Base-by-base conservation (phyloP, 2,888 invertebrate species). In the Coleophora deauratella region DNA sequence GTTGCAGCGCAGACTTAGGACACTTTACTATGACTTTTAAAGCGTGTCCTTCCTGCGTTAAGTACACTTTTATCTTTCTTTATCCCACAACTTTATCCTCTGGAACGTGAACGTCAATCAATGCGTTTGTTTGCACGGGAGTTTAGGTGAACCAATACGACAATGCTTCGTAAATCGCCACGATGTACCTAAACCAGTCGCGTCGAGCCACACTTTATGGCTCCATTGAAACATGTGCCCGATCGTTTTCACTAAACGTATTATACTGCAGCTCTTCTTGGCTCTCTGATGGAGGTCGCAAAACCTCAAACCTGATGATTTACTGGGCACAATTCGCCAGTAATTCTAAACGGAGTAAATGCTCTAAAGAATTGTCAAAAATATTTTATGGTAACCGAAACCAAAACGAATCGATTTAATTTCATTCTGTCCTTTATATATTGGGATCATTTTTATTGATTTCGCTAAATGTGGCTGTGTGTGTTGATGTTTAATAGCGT, bases 271-370 rank as follows among this genome's bases (percentile, higher is more conserved):
- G 54, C 46, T 49, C 49, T 42, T 49, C 54, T 54, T 48, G 57
- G 50, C 54, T 56, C 58, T 62, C 42, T 63, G 63, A 66, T 56
- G 65, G 63, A 57, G 67, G 71, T 75, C 71, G 61, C 74, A 52
- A 75, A 78, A 81, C 76, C 77, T 74, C 78, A 77, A 69, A 59
- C 56, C 44, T 61, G 52, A 69, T 77, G 75, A 80, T 79, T 80
- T 80, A 78, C 66, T 61, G 42, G 69, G 66, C 65, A 68, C 59
- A 54, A 47, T n/a, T 54, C 50, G 56, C 51, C 59, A 63, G 62
- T 73, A 77, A 72, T 73, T 76, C 75, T 79, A 77, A 52, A 72
- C 62, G 56, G 57, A 55, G 59, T 54, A 55, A 57, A 55, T 54
- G 54, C 55, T 55, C 47, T 55, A 66, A 53, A 64, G 64, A 72